These are phyloP conservation scores for Gallinago stenura DNA, from an alignment of 2,797 vertebrate species.

Conservation along the genomic window DNA sequence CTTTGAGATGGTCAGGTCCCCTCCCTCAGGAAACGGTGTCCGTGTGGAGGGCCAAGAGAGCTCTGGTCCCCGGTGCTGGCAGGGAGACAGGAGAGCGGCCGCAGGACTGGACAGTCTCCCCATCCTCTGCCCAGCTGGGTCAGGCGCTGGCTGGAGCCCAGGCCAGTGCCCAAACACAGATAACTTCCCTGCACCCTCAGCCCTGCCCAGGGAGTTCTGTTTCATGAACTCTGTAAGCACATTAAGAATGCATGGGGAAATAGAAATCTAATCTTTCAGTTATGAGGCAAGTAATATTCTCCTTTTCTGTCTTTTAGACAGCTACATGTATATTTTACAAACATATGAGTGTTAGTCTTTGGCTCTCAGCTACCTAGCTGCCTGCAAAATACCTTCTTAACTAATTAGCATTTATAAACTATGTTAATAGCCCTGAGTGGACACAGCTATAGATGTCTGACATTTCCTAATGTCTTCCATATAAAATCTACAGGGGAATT, in stretches of 20 bases:
- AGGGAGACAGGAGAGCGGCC: accelerated
- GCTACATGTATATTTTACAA: not conserved
- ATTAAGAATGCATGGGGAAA: conserved; percentile 7
- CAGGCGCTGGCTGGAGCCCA: not conserved
- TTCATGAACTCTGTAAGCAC: not conserved
- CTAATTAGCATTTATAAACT: not conserved
- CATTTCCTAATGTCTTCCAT: not conserved
- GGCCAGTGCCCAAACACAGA: not conserved
- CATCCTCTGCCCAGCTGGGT: not conserved
- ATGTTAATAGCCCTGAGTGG: not conserved
- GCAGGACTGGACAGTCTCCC: not conserved
- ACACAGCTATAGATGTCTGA: not conserved
- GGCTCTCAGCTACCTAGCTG: not conserved
- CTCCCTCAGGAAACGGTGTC: accelerated
- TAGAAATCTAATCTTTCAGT: not conserved
- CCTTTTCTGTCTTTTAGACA: not conserved
- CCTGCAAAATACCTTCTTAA: not conserved
- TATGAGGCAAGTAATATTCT: not conserved
- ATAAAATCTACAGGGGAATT: not conserved
- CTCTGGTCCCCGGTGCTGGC: accelerated
- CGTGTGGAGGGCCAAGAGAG: not conserved
- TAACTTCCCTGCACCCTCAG: not conserved
- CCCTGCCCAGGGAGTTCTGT: not conserved
- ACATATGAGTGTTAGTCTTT: not conserved
- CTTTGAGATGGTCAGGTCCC: not conserved